Conservation (phyloP, 2,888 invertebrate species). For the Nymphalis polychloros region DNA sequence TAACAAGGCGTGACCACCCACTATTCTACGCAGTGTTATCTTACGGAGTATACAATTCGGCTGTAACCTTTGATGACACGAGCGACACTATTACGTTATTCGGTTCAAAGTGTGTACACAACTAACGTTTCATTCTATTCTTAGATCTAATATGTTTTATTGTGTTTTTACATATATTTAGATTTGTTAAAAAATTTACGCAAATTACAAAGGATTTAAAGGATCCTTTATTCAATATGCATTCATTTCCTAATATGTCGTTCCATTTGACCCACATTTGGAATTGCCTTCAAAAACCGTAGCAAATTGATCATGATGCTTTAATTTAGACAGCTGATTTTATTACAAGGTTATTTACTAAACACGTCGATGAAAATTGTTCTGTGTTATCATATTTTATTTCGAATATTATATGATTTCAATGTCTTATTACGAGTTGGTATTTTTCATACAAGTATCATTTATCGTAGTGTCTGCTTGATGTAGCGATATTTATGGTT, state of each 20-base stretch:
- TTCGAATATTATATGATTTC: neutral
- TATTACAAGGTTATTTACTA: constrained; percentile 17
- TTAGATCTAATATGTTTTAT: constrained; percentile 2
- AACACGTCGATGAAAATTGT: neutral
- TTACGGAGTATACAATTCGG: constrained; percentile 28
- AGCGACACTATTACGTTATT: constrained; percentile 1
- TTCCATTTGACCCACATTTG: constrained; percentile 39
- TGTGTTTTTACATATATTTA: neutral
- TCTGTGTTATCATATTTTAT: neutral
- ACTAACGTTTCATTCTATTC: constrained; percentile 3
- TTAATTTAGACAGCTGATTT: constrained; percentile 38
- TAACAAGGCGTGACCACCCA: constrained; percentile 38
- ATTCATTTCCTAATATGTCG: constrained; percentile 4
- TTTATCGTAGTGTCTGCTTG: too few species aligned
- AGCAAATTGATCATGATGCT: constrained; percentile 42
- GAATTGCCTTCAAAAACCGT: constrained; percentile 51
- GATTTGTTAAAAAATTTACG: neutral
- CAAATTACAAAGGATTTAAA: neutral
- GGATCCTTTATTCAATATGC: neutral
- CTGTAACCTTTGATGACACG: constrained; percentile 22
- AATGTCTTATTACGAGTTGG: constrained; percentile 4
- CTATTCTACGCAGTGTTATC: constrained; percentile 33
- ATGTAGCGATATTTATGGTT: too few species aligned
- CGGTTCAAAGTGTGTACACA: constrained; percentile 1
- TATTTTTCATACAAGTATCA: neutral